Evolutionary conservation across 1,140 invertebrate species (phyloP), one percentile per base, ranked within the genome.

Genomic region (Thalassaphorura encarpata): DNA sequence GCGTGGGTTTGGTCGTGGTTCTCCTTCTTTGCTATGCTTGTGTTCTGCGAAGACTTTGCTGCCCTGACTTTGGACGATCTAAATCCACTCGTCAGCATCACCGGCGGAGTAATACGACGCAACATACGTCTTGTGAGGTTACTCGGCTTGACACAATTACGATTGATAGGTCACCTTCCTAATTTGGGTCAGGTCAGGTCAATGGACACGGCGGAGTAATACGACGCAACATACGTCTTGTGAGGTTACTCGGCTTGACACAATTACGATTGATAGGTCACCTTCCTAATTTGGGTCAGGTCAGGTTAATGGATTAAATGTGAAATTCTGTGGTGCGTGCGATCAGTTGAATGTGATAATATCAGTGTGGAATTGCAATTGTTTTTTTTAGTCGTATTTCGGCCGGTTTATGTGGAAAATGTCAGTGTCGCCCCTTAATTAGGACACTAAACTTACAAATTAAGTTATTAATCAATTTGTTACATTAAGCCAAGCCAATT

Each of bases 11-110:
- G 13, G 62, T 66, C 2, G 45, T 66, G 1, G 36, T 61, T 39
- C 58, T 66, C 3, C 51, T 66, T 8, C 40, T 63, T 19, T 66
- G 64, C 51, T 66, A 66, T 51, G 62, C 58, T 8, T 66, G 64
- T 48, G 64, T 66, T n/a, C 56, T 66, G n/a, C 48, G 62, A n/a
- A 40, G 64, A 36, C 56, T 66, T n/a, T 66, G 64, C 28, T 66
- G 64, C 29, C 64, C 61, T n/a, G 58, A 65, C 31, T 65, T 62
- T 48, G 63, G 63, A 18, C 43, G 63, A 31, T 54, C 54, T 0
- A 60, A 60, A 29, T 51, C 33, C 8, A 6, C 46, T 5, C 40
- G 49, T n/a, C 63, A 64, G 36, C 31, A 52, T 18, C 53, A 56
- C 21, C 28, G 28, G 2, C n/a, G 63, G 16, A 62, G 59, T 39